phyloP scores from a whole-genome alignment of 2,113 vertebrate genomes.

The Puffinus mauretanicus region DNA sequence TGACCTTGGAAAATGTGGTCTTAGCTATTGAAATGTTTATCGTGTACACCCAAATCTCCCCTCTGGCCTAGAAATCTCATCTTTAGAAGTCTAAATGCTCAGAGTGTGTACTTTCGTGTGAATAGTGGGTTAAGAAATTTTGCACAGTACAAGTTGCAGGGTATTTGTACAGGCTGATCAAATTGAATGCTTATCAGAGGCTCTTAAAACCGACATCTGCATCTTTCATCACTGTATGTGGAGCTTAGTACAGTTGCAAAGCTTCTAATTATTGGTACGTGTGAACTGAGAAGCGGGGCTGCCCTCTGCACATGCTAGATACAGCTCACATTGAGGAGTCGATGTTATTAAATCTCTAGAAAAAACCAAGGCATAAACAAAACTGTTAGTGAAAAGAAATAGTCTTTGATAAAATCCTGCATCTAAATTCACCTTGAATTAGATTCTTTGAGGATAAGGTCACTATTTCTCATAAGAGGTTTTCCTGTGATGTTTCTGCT shows the following conservation, averaged over 20 bases:
- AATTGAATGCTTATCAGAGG: background rate
- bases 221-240: background rate
- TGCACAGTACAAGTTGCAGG: background rate
- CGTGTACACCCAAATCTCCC: background rate
- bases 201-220: background rate
- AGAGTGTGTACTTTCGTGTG: rapidly evolving
- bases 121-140: background rate
- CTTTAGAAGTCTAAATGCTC: background rate
- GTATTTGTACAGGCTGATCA: background rate
- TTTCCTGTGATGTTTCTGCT: background rate
- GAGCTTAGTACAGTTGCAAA: background rate
- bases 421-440: background rate
- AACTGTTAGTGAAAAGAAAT: background rate
- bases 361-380: background rate
- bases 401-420: background rate
- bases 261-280: background rate
- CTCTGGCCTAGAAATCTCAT: background rate
- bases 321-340: background rate
- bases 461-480: background rate
- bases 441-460: background rate
- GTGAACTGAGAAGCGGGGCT: background rate
- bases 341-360: background rate
- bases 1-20: background rate
- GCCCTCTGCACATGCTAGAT: background rate
- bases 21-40: background rate